These are phyloP conservation scores for Esox masquinongy DNA, from an alignment of 2,797 vertebrate genomes.

Conservation along the genomic window DNA sequence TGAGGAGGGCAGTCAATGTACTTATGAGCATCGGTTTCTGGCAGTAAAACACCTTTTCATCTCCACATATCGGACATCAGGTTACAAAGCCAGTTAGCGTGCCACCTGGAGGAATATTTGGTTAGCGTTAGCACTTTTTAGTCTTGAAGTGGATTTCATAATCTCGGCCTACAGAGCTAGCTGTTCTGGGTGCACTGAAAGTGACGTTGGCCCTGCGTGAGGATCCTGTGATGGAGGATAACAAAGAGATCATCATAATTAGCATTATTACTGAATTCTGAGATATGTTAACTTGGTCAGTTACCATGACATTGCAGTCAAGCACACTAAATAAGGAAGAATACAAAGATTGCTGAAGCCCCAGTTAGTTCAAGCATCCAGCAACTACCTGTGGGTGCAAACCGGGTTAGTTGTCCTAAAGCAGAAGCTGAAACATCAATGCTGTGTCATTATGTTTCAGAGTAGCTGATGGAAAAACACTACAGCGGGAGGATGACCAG, in stretches of 20 bases:
- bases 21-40: conserved; percentile 82
- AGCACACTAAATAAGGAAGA: conserved; percentile 24
- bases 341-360: conserved; percentile 49
- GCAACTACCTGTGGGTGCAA: conserved; percentile 24
- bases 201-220: conserved; percentile 74
- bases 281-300: conserved; percentile 35
- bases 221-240: conserved; percentile 71
- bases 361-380: conserved; percentile 60
- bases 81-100: conserved; percentile 36
- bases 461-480: conserved; percentile 31
- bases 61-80: conserved; percentile 58
- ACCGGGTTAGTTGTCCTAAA: conserved; percentile 68
- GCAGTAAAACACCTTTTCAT: conserved; percentile 68
- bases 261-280: conserved; percentile 57
- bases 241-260: conserved; percentile 78
- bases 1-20: conserved; percentile 63
- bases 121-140: conserved; percentile 34
- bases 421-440: conserved; percentile 32
- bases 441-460: background rate
- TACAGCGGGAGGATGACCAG: conserved; percentile 19
- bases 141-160: conserved; percentile 69
- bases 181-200: conserved; percentile 58
- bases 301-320: conserved; percentile 42
- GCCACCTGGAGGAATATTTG: conserved; percentile 15
- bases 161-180: conserved; percentile 62